Evolutionary conservation across 2,888 invertebrate genomes (phyloP).

Genomic region (Callyntrura sp.): DNA sequence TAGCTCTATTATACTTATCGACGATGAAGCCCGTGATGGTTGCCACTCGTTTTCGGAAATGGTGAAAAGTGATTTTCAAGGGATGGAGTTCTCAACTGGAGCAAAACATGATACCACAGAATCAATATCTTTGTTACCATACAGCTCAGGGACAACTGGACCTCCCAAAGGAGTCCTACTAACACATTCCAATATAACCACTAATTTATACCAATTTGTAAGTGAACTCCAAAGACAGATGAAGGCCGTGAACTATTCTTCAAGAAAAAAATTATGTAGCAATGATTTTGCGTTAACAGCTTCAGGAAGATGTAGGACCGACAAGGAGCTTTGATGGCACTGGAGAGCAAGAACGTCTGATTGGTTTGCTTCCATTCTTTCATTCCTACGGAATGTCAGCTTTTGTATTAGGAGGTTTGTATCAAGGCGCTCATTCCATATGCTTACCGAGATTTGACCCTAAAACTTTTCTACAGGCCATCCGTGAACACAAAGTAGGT

Average conservation of each 20-base stretch:
- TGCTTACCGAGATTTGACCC: constrained; percentile 91
- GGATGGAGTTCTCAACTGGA: constrained; percentile 69
- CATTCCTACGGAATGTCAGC: constrained; percentile 89
- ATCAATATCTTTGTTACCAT: constrained; percentile 56
- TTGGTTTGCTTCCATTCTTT: constrained; percentile 81
- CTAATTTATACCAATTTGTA: constrained; percentile 78
- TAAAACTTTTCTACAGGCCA: constrained; percentile 89
- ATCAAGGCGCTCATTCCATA: constrained; percentile 88
- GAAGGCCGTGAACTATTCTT: no score
- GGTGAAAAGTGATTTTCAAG: constrained; percentile 75
- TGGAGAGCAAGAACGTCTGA: constrained; percentile 77
- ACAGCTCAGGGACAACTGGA: constrained; percentile 86
- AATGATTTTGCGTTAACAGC: constrained; percentile 33
- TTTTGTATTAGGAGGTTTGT: constrained; percentile 88
- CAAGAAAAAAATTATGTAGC: not conserved
- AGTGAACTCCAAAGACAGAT: no score
- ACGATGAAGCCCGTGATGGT: constrained; percentile 72
- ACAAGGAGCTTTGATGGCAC: constrained; percentile 65
- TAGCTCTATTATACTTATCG: constrained; percentile 71
- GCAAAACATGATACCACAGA: constrained; percentile 59
- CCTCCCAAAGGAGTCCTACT: constrained; percentile 89
- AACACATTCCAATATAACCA: constrained; percentile 79
- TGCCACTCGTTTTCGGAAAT: constrained; percentile 81
- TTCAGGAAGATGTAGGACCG: constrained; percentile 55
- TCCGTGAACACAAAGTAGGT: constrained; percentile 87